Percentiles rank a stretch among this genome's conserved stretches.
These are phyloP conservation scores for Eremobia ochroleuca DNA, from an alignment of 2,888 invertebrate species.

Conservation along the genomic window DNA sequence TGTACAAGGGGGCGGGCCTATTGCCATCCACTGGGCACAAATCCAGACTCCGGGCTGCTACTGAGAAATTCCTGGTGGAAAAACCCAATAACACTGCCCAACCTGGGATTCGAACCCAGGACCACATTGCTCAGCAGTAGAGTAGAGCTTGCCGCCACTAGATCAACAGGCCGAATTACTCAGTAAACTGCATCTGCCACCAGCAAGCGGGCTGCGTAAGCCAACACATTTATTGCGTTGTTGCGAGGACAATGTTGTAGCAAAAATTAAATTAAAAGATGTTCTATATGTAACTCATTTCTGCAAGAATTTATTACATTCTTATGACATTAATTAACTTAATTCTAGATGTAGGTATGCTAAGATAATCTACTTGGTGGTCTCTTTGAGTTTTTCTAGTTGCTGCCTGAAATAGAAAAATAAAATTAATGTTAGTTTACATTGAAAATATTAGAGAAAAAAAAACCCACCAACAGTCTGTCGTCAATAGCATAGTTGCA, in stretches of 20 bases:
- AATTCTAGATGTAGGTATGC: constrained; percentile 21
- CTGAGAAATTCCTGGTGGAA: not conserved
- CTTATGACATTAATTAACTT: constrained; percentile 48
- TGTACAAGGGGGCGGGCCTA: not conserved
- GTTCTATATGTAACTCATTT: not conserved
- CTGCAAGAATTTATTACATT: constrained; percentile 26
- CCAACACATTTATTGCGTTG: not conserved
- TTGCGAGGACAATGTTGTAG: not conserved
- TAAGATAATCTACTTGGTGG: constrained; percentile 74
- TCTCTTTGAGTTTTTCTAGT: constrained; percentile 92
- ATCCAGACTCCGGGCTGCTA: too few species aligned
- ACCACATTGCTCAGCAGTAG: not conserved
- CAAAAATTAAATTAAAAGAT: not conserved
- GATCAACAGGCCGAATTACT: not conserved
- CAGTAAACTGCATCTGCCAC: not conserved
- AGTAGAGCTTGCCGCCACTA: not conserved
- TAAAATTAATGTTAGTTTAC: not conserved
- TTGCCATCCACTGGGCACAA: not conserved
- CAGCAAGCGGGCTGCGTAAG: not conserved
- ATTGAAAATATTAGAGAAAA: not conserved
- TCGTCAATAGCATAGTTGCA: too few species aligned
- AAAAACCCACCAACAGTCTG: too few species aligned
- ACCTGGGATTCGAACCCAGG: not conserved
- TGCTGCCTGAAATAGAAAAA: constrained; percentile 91
- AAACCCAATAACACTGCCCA: not conserved